Conservation (phyloP, 1,140 invertebrate species). For the Lasioglossum baleicum region DNA sequence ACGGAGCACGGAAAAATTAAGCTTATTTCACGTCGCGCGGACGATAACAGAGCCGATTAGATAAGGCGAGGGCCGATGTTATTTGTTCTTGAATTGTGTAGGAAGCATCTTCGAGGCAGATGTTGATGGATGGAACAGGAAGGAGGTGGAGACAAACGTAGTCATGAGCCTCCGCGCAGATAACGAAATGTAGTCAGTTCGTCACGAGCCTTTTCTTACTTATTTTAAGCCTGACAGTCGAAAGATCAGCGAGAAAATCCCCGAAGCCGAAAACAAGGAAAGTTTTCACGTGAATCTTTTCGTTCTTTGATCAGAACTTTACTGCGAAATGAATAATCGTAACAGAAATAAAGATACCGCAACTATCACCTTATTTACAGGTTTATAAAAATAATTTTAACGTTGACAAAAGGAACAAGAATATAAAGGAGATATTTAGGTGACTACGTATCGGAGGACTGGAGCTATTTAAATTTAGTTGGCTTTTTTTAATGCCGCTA, state of each 20-base stretch:
- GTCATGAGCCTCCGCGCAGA: constrained; percentile 24
- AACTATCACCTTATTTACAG: no score
- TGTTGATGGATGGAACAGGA: constrained; percentile 49
- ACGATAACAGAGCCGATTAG: constrained; percentile 49
- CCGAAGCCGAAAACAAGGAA: background rate
- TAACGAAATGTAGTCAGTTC: constrained; percentile 29
- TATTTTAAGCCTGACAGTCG: background rate
- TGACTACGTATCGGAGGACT: no score
- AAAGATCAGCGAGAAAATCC: background rate
- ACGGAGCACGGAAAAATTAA: background rate
- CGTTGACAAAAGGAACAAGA: no score
- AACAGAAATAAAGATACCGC: no score
- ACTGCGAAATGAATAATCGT: no score
- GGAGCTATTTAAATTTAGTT: background rate
- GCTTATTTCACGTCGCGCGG: background rate
- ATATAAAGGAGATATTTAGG: no score
- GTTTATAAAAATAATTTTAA: no score
- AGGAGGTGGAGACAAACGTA: constrained; percentile 48
- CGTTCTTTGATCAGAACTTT: no score
- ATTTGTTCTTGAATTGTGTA: constrained; percentile 21
- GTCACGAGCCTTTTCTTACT: background rate
- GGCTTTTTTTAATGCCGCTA: constrained; percentile 41
- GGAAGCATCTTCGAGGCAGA: constrained; percentile 49
- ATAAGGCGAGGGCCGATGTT: constrained; percentile 41
- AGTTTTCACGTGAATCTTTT: no score